Evolutionary conservation across 2,888 invertebrate genomes (phyloP).

Genomic region (Calameuta pallipes): DNA sequence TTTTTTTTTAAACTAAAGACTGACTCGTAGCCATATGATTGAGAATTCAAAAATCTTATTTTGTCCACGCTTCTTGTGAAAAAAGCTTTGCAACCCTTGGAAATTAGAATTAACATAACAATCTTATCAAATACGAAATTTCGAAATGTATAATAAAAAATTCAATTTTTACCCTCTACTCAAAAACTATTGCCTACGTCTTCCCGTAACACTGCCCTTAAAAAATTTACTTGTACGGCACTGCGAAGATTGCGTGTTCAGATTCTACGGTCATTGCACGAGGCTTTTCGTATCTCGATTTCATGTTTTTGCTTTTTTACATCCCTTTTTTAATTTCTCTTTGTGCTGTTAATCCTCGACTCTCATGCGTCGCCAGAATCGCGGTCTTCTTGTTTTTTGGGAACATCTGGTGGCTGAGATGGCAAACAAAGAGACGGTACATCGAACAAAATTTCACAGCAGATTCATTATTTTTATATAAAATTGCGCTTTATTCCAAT

Average conservation of each 20-base stretch:
- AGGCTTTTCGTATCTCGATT: slow-evolving; percentile 50
- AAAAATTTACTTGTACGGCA: slow-evolving; percentile 21
- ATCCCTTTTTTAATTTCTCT: slow-evolving; percentile 42
- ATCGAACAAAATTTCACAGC: slow-evolving; percentile 20
- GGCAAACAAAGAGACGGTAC: slow-evolving; percentile 50
- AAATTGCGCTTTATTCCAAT: not conserved
- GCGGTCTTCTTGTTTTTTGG: slow-evolving; percentile 43
- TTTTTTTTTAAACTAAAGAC: not conserved
- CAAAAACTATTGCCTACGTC: not conserved
- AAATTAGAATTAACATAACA: not conserved
- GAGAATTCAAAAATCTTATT: not conserved
- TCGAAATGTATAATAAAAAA: not conserved
- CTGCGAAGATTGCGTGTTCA: slow-evolving; percentile 43
- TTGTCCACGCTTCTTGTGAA: not conserved
- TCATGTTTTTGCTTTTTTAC: slow-evolving; percentile 36
- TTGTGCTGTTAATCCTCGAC: slow-evolving; percentile 50
- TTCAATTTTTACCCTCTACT: not conserved
- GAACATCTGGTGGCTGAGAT: slow-evolving; percentile 55
- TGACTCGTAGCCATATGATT: not conserved
- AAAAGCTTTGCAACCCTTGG: not conserved
- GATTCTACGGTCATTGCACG: slow-evolving; percentile 57
- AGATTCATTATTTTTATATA: not conserved
- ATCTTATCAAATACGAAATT: not conserved
- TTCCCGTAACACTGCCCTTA: not conserved
- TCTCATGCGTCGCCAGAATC: slow-evolving; percentile 16